Evolutionary conservation across 2,113 vertebrate genomes (phyloP).

Genomic region (Elgaria multicarinata): DNA sequence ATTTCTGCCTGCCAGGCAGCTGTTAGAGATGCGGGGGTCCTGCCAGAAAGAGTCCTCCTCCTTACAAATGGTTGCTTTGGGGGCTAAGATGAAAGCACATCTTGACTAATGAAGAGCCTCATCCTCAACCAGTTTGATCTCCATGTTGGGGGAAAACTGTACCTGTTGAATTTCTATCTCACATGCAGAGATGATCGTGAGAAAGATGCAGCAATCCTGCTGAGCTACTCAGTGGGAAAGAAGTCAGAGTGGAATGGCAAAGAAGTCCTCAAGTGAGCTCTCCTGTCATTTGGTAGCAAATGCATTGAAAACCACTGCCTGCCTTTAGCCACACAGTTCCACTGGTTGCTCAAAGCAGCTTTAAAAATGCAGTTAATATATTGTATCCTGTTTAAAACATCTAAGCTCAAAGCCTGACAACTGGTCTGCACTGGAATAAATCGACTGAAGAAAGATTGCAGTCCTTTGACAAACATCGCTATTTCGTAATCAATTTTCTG

Average conservation of each 20-base stretch:
- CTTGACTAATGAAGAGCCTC: background rate
- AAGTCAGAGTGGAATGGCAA: background rate
- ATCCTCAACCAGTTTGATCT: background rate
- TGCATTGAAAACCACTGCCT: background rate
- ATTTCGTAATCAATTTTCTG: conserved; percentile 2
- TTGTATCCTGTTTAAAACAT: fast-evolving
- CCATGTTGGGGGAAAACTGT: background rate
- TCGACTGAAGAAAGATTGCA: background rate
- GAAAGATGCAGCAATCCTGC: background rate
- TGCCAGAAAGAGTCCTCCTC: background rate
- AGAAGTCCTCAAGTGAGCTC: background rate
- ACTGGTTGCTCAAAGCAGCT: background rate
- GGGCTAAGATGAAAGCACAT: background rate
- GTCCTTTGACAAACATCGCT: fast-evolving
- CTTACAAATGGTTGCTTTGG: background rate
- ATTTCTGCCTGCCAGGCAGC: background rate
- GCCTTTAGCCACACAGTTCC: background rate
- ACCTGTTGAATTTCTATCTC: background rate
- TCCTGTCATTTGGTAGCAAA: background rate
- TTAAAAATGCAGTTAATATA: background rate
- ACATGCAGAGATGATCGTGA: too few species aligned
- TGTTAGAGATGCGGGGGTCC: background rate
- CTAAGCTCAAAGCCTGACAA: conserved; percentile 8
- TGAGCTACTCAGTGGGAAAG: background rate
- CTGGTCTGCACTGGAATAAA: conserved; percentile 6